Base-by-base conservation (phyloP, 2,797 vertebrate species). In the Silurus lanzhouensis region DNA sequence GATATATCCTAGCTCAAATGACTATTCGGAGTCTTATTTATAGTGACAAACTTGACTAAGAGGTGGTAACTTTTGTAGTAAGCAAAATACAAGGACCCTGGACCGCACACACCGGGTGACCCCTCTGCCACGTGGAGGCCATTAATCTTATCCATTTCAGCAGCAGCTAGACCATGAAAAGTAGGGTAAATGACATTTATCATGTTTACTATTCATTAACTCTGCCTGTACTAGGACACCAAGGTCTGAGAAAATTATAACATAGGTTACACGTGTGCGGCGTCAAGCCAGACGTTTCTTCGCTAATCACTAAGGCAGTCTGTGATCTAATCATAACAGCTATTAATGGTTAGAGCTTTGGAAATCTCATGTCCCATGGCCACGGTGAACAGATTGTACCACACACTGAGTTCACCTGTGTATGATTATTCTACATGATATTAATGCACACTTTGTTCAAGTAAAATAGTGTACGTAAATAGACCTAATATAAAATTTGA, bases 171-270 rank as follows among this genome's bases (percentile, higher is more conserved):
- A 81, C 64, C 15, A 25, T 14, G 64, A 78, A 84, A 89, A 87
- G 72, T 3, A 84, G 91, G 93, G 90, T 92, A 91, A 89, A 90
- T 88, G 92, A 90, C 90, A 89, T 92, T 95, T 95, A 95, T 96
- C 93, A 3, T 83, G 86, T 92, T 95, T 92, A 93, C 90, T 92
- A 91, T 94, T 93, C 95, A 94, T 96, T 95, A 95, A 91, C 94
- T 93, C 92, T 31, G 91, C 85, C 92, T 89, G 96, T 95, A 95
- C 94, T 95, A 91, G 89, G 93, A 91, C 91, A 92, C 93, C 94
- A 93, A 95, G 95, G 95, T 89, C 93, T 89, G 76, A 22, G 15
- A 72, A 88, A 88, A 92, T 90, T 88, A 90, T 63, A 57, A 86
- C 67, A 89, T 91, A 88, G 88, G 57, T 87, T 83, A 83, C 63